Evolutionary conservation across 2,113 vertebrate species (phyloP).

Genomic region (Solenodon paradoxus): DNA sequence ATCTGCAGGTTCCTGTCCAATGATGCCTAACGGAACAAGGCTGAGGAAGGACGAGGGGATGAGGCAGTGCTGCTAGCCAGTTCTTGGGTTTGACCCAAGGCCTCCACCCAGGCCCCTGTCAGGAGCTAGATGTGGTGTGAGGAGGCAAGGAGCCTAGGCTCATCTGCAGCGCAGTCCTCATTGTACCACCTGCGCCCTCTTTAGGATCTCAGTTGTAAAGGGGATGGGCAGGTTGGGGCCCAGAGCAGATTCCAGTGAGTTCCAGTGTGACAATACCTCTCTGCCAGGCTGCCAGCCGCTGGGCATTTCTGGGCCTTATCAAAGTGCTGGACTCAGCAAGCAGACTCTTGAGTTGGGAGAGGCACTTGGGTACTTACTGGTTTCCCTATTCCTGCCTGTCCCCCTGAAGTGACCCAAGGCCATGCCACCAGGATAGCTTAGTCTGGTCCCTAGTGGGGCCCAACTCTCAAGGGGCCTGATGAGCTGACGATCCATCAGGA

Average conservation of each 20-base stretch:
- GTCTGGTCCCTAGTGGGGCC: background rate
- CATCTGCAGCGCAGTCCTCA: background rate
- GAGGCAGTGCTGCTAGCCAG: background rate
- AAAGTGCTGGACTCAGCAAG: background rate
- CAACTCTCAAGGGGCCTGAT: background rate
- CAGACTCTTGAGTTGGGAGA: background rate
- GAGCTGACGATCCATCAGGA: too few species aligned
- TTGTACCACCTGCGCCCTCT: background rate
- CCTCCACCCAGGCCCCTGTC: background rate
- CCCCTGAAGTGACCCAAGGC: background rate
- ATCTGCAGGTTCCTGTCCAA: background rate
- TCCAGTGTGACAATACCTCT: accelerated
- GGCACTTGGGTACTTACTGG: background rate
- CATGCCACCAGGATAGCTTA: background rate
- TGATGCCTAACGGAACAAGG: background rate
- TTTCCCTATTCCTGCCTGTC: background rate
- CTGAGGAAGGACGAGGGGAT: too few species aligned
- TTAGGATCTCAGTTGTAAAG: background rate
- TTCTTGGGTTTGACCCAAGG: background rate
- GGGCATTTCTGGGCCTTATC: background rate
- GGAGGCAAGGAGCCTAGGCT: background rate
- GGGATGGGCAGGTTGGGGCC: background rate
- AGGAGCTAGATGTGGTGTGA: background rate
- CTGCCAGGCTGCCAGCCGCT: background rate
- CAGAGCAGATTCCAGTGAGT: too few species aligned